Evolutionary conservation across 2,113 vertebrate genomes (phyloP).

Genomic region (Burhinus oedicnemus): DNA sequence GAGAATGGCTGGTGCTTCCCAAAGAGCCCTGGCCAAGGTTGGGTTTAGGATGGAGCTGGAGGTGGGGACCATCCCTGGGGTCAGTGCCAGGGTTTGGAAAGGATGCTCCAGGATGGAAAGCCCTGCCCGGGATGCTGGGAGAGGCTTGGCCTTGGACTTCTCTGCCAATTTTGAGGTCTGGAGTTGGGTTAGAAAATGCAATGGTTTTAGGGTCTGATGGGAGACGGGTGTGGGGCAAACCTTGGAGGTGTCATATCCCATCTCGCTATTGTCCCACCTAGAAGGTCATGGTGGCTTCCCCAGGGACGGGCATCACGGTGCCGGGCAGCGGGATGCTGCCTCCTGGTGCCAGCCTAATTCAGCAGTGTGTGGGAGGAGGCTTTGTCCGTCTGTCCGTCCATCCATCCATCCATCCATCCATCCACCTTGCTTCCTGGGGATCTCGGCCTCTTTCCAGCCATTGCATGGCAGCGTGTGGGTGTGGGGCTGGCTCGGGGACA

Average conservation of each 20-base stretch:
- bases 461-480: rapidly evolving
- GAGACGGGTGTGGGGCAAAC: not conserved
- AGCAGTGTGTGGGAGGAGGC: rapidly evolving
- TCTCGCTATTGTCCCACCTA: not conserved
- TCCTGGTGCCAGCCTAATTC: not conserved
- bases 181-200: not conserved
- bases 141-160: not conserved
- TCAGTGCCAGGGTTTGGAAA: not conserved
- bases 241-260: not conserved
- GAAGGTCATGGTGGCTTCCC: not conserved
- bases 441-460: rapidly evolving
- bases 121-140: not conserved
- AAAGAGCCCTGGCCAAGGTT: rapidly evolving
- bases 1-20: not conserved
- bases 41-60: not conserved
- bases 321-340: not conserved
- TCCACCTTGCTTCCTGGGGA: not conserved
- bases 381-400: not conserved
- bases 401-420: not conserved
- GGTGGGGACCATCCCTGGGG: not conserved
- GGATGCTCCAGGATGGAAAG: not conserved
- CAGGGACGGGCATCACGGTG: not conserved
- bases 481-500: too few species aligned
- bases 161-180: not conserved
- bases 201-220: not conserved